Conservation (phyloP, 2,888 invertebrate species). For the Troglohyphantes excavatus region DNA sequence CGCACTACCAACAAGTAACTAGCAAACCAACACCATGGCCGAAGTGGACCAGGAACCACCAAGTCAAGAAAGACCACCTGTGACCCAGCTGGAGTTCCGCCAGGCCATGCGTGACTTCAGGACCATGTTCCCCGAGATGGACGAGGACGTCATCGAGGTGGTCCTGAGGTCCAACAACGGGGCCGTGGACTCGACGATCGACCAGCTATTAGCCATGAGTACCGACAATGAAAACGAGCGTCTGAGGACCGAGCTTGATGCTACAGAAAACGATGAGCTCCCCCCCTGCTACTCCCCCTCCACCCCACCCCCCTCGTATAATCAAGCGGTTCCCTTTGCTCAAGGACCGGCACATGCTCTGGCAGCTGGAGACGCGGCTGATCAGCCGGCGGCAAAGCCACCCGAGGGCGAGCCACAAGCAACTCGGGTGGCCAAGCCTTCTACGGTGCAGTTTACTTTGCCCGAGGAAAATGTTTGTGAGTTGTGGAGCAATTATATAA, state of each 20-base stretch:
- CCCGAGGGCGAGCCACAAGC: background rate
- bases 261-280: constrained; percentile 80
- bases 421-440: background rate
- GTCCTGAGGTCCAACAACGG: constrained; percentile 83
- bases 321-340: constrained; percentile 80
- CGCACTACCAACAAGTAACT: background rate
- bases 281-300: constrained; percentile 80
- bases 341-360: constrained; percentile 63
- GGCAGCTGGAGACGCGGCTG: constrained; percentile 19
- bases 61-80: constrained; percentile 78
- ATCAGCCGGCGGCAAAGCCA: background rate
- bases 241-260: constrained; percentile 86
- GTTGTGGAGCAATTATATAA: background rate
- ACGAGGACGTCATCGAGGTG: constrained; percentile 92
- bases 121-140: constrained; percentile 95
- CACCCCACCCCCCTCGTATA: constrained; percentile 81
- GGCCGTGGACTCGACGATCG: constrained; percentile 94
- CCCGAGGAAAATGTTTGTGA: constrained; percentile 24
- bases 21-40: background rate
- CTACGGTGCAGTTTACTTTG: background rate
- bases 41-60: background rate
- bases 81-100: constrained; percentile 87
- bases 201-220: constrained; percentile 93
- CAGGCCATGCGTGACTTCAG: constrained; percentile 95
- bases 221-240: constrained; percentile 92